Conservation (phyloP, 2,888 invertebrate species). For the Orthosia incerta region DNA sequence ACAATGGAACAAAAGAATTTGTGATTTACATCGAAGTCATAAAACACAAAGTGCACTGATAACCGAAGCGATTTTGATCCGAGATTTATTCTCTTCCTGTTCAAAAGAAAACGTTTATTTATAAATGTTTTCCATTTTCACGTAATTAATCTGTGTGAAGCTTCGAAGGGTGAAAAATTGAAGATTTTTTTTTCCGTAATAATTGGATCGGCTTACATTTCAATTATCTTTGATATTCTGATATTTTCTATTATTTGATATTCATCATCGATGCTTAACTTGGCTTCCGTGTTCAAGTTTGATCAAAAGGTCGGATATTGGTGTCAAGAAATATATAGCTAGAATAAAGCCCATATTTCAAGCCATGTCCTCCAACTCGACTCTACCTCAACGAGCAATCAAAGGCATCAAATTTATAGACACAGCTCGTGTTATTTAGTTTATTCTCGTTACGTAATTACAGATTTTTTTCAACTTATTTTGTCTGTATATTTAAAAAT, state of each 20-base stretch:
- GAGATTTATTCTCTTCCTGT: slow-evolving; percentile 39
- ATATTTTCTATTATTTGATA: slow-evolving; percentile 22
- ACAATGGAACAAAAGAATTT: slow-evolving; percentile 51
- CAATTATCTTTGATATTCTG: slow-evolving; percentile 22
- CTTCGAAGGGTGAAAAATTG: slow-evolving; percentile 9
- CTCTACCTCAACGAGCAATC: no score
- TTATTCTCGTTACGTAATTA: no score
- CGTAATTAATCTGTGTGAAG: slow-evolving; percentile 36
- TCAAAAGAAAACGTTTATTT: slow-evolving; percentile 14
- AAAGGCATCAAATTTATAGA: no score
- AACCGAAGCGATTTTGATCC: slow-evolving; percentile 16
- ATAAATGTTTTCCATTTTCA: slow-evolving; percentile 47
- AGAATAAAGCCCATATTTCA: no score
- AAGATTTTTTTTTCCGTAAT: not conserved
- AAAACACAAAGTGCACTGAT: slow-evolving; percentile 45
- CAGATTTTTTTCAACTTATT: no score
- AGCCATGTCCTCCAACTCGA: no score
- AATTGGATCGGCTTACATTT: slow-evolving; percentile 6
- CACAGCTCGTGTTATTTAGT: no score
- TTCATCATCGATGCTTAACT: not conserved
- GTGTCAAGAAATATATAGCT: no score
- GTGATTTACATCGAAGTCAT: slow-evolving; percentile 47
- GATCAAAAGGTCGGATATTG: not conserved
- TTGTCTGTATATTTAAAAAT: no score
- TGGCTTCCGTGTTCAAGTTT: not conserved